Conservation (phyloP, 2,797 vertebrate species). For the Cyclopterus lumpus region DNA sequence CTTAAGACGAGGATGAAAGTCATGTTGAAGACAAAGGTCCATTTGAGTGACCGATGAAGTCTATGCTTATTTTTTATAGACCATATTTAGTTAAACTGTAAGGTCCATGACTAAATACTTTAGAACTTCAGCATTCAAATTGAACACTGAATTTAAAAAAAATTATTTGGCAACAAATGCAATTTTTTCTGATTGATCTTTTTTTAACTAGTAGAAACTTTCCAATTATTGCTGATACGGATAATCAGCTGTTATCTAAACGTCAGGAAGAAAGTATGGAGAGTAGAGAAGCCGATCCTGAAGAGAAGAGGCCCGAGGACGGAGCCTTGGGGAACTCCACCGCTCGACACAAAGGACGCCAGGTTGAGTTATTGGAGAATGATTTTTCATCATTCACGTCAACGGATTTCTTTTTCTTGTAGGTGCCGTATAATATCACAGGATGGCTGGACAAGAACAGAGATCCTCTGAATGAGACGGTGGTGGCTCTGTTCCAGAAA, state of each 20-base stretch:
- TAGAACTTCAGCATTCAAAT: not conserved
- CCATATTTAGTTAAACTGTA: too few species aligned
- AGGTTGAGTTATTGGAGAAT: not conserved
- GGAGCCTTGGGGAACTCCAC: not conserved
- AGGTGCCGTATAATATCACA: conserved; percentile 94
- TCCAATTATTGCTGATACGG: not conserved
- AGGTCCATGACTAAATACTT: not conserved
- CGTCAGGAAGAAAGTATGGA: not conserved
- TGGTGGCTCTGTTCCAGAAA: conserved; percentile 91
- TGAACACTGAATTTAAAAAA: not conserved
- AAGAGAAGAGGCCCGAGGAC: not conserved
- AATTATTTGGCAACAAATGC: not conserved
- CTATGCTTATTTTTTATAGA: too few species aligned
- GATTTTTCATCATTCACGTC: not conserved
- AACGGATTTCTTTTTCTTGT: too few species aligned
- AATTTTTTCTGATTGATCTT: not conserved
- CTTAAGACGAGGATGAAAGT: not conserved
- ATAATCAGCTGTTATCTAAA: not conserved
- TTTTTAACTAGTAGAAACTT: not conserved
- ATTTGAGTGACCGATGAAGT: too few species aligned
- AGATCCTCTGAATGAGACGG: conserved; percentile 94
- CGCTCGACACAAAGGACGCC: not conserved
- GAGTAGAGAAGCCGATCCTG: not conserved
- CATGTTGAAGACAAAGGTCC: too few species aligned
- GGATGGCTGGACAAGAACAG: conserved; percentile 97